These are phyloP conservation scores for Cyprinodon tularosa DNA, from an alignment of 2,113 vertebrate genomes.

Conservation along the genomic window DNA sequence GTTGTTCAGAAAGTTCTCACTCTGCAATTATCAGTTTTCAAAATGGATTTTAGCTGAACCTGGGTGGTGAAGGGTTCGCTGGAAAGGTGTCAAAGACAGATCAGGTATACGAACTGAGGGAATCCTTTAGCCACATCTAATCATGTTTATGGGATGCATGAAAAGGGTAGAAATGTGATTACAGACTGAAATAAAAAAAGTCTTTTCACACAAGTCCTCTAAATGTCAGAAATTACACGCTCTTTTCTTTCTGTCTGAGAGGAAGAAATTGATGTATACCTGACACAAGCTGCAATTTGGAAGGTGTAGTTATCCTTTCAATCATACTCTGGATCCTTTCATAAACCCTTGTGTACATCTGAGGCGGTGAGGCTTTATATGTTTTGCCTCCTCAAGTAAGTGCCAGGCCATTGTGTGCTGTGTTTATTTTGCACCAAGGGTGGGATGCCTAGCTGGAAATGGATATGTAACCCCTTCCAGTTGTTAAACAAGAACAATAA, in stretches of 20 bases:
- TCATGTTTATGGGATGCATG: constrained; percentile 21
- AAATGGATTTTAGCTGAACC: constrained; percentile 47
- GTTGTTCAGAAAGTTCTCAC: constrained; percentile 52
- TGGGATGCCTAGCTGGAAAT: constrained; percentile 38
- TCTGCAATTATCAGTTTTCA: constrained; percentile 41
- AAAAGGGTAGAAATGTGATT: constrained; percentile 20
- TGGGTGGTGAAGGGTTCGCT: constrained; percentile 36
- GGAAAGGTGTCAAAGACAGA: constrained; percentile 16
- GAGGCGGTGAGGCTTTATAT: constrained; percentile 24
- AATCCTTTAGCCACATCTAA: constrained; percentile 28
- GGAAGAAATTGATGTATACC: constrained; percentile 27
- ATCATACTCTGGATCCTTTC: constrained; percentile 45
- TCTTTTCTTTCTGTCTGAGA: constrained; percentile 18
- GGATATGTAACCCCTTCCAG: constrained; percentile 64
- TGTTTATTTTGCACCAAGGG: constrained; percentile 50
- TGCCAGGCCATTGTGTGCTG: constrained; percentile 56
- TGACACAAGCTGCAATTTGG: constrained; percentile 22
- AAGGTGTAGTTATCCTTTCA: constrained; percentile 46
- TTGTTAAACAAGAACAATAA: constrained; percentile 66
- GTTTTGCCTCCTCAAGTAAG: constrained; percentile 44
- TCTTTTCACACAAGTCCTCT: neutral
- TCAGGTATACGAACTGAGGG: constrained; percentile 11
- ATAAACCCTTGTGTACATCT: constrained; percentile 31
- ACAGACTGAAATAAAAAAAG: constrained; percentile 29
- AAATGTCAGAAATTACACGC: constrained; percentile 38